Evolutionary conservation across 2,797 vertebrate species (phyloP), one percentile per base, ranked within the genome.

Genomic region (Phoebastria nigripes): DNA sequence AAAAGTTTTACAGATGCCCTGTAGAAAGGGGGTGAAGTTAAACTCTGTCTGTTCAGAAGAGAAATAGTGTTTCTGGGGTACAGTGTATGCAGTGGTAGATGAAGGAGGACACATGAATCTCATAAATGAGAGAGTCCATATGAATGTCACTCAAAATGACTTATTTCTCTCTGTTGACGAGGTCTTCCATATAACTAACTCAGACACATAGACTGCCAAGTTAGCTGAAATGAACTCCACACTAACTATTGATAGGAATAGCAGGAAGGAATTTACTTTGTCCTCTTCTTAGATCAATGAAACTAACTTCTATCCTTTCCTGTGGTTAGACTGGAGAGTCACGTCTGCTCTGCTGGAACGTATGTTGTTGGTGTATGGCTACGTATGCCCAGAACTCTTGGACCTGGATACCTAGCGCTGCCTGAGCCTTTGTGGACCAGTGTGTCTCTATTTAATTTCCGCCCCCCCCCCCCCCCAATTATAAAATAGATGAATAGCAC

Each of bases 391-490:
- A 83, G 33, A 88, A 44, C 12, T 46, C 26, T 33, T 9, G 6
- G 39, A 47, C 12, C 9, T 49, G 19, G 17, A 49, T 51, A 24
- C 4, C 25, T 21, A 69, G 7, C 1, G 4, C 18, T 35, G 13
- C 11, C 21, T 25, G 5, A 63, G 11, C 52, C 11, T 52, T 42
- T 58, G 29, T 65, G 39, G 41, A 21, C 12, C 11, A 37, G 12
- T 10, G 4, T 25, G 3, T 63, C 9, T 21, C 7, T 37, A 15
- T 26, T 47, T 81, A 12, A 37, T 41, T 84, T 37, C 37, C 37
- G 37, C 35, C 35, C 7, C 2, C 2, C 35, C 78, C 7, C 2
- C 1, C 13, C 8, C 3, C 0, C 24, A 11, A 8, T 9, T 44
- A 7, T 24, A 42, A 76, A 78, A 69, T 6, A 54, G 10, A 70